Conservation (phyloP, 2,797 vertebrate genomes). For the Sebastes hopkinsi region DNA sequence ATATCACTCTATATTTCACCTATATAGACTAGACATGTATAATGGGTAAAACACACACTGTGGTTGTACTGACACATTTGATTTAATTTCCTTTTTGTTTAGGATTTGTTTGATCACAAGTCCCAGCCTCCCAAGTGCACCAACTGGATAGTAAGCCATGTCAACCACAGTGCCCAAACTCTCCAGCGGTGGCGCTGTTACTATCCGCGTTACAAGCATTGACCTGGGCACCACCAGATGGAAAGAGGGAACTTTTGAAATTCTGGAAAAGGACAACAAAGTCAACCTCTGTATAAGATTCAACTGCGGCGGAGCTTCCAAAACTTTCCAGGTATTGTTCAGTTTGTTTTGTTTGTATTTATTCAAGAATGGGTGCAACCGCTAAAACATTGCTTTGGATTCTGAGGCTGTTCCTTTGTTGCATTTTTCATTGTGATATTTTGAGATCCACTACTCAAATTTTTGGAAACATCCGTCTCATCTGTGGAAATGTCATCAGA, state of each 20-base stretch:
- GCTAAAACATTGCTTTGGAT: background rate
- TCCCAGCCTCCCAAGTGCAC: constrained; percentile 34
- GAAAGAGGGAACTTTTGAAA: constrained; percentile 97
- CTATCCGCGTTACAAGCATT: constrained; percentile 88
- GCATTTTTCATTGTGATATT: background rate
- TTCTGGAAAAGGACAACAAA: constrained; percentile 96
- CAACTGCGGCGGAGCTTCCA: constrained; percentile 88
- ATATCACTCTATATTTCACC: no score
- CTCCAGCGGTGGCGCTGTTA: constrained; percentile 82
- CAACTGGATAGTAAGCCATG: constrained; percentile 73
- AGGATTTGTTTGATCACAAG: constrained; percentile 58
- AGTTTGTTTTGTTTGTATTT: background rate
- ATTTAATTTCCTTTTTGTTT: background rate
- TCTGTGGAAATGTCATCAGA: background rate
- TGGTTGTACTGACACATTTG: background rate
- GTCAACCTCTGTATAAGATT: constrained; percentile 90
- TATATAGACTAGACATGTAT: background rate
- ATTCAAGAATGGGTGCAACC: background rate
- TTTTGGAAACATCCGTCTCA: background rate
- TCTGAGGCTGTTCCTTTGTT: background rate
- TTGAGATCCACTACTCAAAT: background rate
- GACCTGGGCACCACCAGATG: constrained; percentile 93
- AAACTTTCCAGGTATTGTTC: constrained; percentile 89
- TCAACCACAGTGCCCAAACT: constrained; percentile 87
- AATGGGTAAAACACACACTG: background rate